phyloP scores from a whole-genome alignment of 2,797 vertebrate genomes.

The Euphonia xanthogaster region DNA sequence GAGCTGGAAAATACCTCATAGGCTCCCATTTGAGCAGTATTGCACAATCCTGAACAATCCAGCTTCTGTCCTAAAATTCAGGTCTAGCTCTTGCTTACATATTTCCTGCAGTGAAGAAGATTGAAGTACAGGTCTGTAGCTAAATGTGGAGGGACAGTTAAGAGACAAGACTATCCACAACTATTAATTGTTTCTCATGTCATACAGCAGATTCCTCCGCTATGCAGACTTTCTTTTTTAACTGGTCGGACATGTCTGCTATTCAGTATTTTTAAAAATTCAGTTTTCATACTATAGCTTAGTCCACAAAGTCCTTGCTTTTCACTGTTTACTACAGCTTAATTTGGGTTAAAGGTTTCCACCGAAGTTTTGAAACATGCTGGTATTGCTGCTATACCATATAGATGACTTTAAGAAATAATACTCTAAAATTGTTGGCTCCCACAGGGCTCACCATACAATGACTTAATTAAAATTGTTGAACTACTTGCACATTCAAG shows the following conservation, averaged over 20 bases:
- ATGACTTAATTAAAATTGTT: neutral
- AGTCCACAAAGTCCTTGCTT: neutral
- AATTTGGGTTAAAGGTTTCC: neutral
- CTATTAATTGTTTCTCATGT: neutral
- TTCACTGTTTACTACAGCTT: neutral
- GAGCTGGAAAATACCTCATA: neutral
- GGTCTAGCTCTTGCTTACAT: neutral
- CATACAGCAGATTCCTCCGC: neutral
- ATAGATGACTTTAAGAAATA: neutral
- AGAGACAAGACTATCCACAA: neutral
- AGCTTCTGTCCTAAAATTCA: neutral
- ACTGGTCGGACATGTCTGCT: neutral
- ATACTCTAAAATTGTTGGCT: neutral
- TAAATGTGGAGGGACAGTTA: neutral
- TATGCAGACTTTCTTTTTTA: neutral
- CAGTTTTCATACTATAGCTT: neutral
- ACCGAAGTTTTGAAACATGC: neutral
- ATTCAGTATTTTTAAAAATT: neutral
- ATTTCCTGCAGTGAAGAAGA: neutral
- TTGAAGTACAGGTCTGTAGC: neutral
- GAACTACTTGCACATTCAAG: constrained; percentile 48
- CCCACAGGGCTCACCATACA: neutral
- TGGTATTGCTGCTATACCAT: constrained; percentile 2
- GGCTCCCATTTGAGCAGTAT: neutral
- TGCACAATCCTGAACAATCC: neutral